phyloP scores from a whole-genome alignment of 1,140 invertebrate genomes.

The Dryas iulia region DNA sequence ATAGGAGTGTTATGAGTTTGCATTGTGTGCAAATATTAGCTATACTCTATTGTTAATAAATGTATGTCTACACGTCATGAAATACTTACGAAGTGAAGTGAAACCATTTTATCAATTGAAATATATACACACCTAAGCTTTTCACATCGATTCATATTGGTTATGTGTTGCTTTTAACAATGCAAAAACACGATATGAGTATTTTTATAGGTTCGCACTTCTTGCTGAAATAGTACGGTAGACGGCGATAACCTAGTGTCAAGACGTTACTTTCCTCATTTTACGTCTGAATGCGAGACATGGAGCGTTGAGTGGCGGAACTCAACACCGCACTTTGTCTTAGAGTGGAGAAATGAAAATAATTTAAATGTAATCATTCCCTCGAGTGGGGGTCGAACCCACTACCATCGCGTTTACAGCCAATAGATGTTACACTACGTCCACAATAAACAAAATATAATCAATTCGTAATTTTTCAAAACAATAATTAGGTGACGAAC shows the following conservation, averaged over 20 bases:
- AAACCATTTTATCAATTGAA: neutral
- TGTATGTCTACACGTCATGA: neutral
- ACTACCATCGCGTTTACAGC: too few relatives aligned
- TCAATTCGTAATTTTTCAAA: neutral
- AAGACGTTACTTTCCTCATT: too few relatives aligned
- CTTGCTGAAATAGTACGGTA: too few relatives aligned
- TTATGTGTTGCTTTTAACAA: neutral
- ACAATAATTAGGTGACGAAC: neutral
- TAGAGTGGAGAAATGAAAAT: too few relatives aligned
- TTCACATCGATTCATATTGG: neutral
- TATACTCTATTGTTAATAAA: slow-evolving; percentile 2
- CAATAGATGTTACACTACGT: too few relatives aligned
- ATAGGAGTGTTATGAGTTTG: neutral
- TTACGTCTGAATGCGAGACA: too few relatives aligned
- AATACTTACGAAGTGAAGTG: neutral
- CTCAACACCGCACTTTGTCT: too few relatives aligned
- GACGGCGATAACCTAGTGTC: too few relatives aligned
- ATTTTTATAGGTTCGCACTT: too few relatives aligned
- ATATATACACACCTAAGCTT: neutral
- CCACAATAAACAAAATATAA: neutral
- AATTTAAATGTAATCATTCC: too few relatives aligned
- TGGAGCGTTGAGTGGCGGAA: too few relatives aligned
- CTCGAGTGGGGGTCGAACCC: too few relatives aligned
- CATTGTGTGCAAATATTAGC: slow-evolving; percentile 7
- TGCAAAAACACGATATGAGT: neutral